Conservation (phyloP, 2,113 vertebrate species). For the Cavia aperea region DNA sequence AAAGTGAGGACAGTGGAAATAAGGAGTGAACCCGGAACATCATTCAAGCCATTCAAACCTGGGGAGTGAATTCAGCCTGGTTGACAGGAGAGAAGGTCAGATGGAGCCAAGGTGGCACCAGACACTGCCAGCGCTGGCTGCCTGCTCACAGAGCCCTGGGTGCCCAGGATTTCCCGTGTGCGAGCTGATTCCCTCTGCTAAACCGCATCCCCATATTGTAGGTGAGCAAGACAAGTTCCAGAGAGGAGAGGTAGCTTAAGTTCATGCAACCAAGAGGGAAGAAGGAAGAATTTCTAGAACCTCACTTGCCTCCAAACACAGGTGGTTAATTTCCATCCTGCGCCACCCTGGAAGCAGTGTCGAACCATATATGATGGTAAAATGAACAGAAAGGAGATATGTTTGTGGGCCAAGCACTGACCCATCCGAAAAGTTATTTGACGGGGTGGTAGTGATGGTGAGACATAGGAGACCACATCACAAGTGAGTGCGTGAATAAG, state of each 20-base stretch:
- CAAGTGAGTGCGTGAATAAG: background rate
- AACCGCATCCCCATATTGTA: background rate
- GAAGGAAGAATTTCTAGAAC: background rate
- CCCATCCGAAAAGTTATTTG: background rate
- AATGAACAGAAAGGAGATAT: background rate
- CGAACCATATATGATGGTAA: background rate
- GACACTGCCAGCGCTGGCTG: fast-evolving
- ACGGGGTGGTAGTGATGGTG: background rate
- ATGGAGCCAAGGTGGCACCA: background rate
- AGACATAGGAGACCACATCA: background rate
- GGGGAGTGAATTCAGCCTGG: background rate
- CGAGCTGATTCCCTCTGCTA: fast-evolving
- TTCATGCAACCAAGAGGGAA: background rate
- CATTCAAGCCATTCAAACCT: background rate
- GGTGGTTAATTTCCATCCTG: background rate
- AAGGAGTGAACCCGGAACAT: background rate
- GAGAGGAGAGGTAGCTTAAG: background rate
- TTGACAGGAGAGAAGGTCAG: background rate
- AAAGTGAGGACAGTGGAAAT: background rate
- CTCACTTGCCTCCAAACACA: too few relatives aligned
- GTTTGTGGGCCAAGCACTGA: background rate
- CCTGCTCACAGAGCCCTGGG: fast-evolving
- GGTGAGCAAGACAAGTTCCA: background rate
- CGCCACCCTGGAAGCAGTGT: background rate
- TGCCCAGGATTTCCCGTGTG: fast-evolving